Percentiles rank a stretch among this genome's conserved stretches.
Conservation (phyloP, 1,140 invertebrate species). For the Drosophila busckii region DNA sequence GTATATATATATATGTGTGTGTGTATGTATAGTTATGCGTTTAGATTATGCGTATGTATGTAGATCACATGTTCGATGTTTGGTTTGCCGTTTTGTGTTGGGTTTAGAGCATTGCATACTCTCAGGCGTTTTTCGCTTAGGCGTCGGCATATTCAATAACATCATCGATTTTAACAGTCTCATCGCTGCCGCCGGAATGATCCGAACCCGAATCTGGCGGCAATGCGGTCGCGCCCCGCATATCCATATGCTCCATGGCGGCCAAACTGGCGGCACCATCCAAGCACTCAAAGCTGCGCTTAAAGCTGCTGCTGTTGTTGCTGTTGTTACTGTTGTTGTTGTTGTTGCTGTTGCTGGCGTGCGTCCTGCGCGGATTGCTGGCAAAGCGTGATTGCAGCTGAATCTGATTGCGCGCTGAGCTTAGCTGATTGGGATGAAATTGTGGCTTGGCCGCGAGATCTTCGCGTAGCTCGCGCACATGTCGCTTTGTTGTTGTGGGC, state of each 20-base stretch:
- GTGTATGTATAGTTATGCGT: conserved; percentile 1
- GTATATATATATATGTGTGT: neutral
- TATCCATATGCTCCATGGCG: conserved; percentile 68
- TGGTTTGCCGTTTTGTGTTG: no score
- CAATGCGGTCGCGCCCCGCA: conserved; percentile 45
- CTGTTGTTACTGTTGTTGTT: conserved; percentile 12
- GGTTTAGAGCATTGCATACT: conserved; percentile 32
- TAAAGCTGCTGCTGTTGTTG: neutral
- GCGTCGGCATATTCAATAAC: conserved; percentile 74
- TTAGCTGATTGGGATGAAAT: conserved; percentile 60
- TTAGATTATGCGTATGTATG: conserved; percentile 12
- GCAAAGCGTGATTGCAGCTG: conserved; percentile 32
- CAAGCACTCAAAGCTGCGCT: conserved; percentile 41
- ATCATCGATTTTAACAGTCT: conserved; percentile 76
- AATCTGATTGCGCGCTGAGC: conserved; percentile 38
- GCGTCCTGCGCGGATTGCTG: neutral
- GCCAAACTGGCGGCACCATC: conserved; percentile 56
- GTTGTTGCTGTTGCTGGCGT: neutral
- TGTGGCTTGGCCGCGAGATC: conserved; percentile 52
- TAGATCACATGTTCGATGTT: conserved; percentile 9
- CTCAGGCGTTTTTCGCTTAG: conserved; percentile 63
- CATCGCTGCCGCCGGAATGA: conserved; percentile 78
- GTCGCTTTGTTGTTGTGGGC: conserved; percentile 31
- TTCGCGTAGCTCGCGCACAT: conserved; percentile 58
- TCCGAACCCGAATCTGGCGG: conserved; percentile 59